Base-by-base conservation (phyloP, 1,140 invertebrate species). In the Xylocopa sonorina region DNA sequence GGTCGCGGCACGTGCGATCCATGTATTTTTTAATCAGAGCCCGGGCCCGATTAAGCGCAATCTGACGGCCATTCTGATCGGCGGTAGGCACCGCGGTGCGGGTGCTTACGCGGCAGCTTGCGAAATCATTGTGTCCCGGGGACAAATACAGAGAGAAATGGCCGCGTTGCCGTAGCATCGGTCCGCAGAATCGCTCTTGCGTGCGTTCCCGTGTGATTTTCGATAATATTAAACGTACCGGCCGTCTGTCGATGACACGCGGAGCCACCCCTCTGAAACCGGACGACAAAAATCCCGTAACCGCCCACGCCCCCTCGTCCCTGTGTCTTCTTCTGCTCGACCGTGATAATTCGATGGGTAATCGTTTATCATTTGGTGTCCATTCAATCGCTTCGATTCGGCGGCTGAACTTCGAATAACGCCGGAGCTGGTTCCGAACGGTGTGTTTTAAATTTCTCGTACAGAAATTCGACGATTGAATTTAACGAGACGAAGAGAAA, bases 31-130 rank as follows among this genome's bases (percentile, higher is more conserved):
- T 86, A 86, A 86, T 86, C 81, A 86, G 72, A 46, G 74, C 18
- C 32, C 55, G 32, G 80, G 41, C 62, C 68, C 85, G 85, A 86
- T 86, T 86, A 85, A 86, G 84, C 85, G 53, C 76, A 86, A 86
- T 86, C 77, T 80, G 73, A 75, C 78, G 81, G 73, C 85, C 75
- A 86, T 86, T 83, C 81, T 78, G 84, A 83, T 67, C 77, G 53
- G 9, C 29, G 55, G 51, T 78, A 73, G 68, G 72, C 67, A 76
- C 53, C 60, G 72, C 66, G 71, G 57, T 55, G 48, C 62, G 66
- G 55, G 66, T 79, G 85, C 85, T 86, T 86, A 86, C 85, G 84
- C 74, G 81, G 81, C 85, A 86, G 80, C 63, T 86, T 86, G 85
- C 81, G 67, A 86, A 86, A 86, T 86, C 83, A 86, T 86, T 86